phyloP scores from a whole-genome alignment of 2,888 invertebrate species.

The Lepidocyrtinus sp. region DNA sequence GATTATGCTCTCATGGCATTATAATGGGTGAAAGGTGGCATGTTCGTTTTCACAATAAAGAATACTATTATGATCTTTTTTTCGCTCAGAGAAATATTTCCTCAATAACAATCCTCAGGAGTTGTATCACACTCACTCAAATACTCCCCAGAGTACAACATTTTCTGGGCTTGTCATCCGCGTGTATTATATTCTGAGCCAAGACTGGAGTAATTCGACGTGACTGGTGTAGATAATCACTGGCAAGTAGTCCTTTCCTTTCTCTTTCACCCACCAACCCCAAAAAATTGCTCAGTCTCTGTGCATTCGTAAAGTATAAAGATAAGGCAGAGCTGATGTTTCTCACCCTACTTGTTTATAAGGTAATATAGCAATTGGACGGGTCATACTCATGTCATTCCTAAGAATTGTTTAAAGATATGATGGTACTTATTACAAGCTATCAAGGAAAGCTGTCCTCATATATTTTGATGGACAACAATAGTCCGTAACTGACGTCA shows the following conservation, averaged over 20 bases:
- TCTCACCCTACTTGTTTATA: too few relatives aligned
- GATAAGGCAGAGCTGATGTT: not conserved
- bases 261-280: not conserved
- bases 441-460: slow-evolving; percentile 8
- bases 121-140: slow-evolving; percentile 4
- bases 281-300: not conserved
- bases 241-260: not conserved
- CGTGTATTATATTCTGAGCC: not conserved
- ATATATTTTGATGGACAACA: slow-evolving; percentile 22
- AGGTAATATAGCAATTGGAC: slow-evolving; percentile 4
- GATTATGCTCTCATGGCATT: slow-evolving; percentile 4
- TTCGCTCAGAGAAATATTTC: not conserved
- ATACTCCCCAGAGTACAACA: not conserved
- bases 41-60: not conserved
- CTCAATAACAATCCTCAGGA: not conserved
- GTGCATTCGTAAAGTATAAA: not conserved
- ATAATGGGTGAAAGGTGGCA: slow-evolving; percentile 10
- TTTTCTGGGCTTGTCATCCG: not conserved
- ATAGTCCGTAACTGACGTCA: slow-evolving; percentile 16
- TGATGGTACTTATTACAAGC: slow-evolving; percentile 6
- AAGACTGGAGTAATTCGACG: slow-evolving; percentile 21
- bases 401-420: not conserved
- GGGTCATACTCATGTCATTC: slow-evolving; percentile 5
- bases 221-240: slow-evolving; percentile 34
- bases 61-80: not conserved